Conservation (phyloP, 2,888 invertebrate genomes). For the Stenchaetothrips biformis region DNA sequence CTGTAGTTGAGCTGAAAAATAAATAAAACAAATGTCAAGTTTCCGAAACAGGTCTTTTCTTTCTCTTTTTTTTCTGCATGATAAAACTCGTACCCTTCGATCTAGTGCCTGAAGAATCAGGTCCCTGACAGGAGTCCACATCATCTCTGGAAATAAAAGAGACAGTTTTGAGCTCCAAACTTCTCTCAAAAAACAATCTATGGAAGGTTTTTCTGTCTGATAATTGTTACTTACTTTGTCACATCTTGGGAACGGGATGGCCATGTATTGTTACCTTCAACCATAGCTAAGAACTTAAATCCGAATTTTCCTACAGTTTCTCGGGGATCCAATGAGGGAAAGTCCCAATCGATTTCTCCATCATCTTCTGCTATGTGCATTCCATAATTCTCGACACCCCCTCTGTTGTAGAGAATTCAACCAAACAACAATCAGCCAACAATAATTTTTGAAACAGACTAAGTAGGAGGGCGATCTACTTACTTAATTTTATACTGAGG, state of each 20-base stretch:
- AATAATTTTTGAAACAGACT: background rate
- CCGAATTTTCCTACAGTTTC: slow-evolving; percentile 92
- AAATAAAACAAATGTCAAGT: background rate
- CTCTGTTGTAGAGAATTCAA: slow-evolving; percentile 43
- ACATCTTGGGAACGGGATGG: slow-evolving; percentile 42
- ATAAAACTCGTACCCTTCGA: background rate
- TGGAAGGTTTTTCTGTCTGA: slow-evolving; percentile 29
- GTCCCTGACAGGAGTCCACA: background rate
- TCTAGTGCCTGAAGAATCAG: background rate
- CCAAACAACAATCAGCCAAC: slow-evolving; percentile 7
- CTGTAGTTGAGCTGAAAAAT: slow-evolving; percentile 35
- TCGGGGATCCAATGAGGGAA: slow-evolving; percentile 81
- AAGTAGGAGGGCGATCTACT: slow-evolving; percentile 32
- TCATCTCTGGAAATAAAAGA: background rate
- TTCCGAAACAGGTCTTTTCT: background rate
- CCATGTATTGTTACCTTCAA: slow-evolving; percentile 60
- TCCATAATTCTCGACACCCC: slow-evolving; percentile 67
- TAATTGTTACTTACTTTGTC: slow-evolving; percentile 35
- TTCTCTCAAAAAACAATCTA: slow-evolving; percentile 36
- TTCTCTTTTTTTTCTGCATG: background rate
- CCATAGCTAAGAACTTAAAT: slow-evolving; percentile 81
- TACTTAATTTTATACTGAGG: slow-evolving; percentile 47
- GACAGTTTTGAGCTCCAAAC: background rate
- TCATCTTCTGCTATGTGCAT: slow-evolving; percentile 94
- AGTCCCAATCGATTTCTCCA: slow-evolving; percentile 89